Base-by-base conservation (phyloP, 2,797 vertebrate species). In the Poeciliopsis paucimaculata region DNA sequence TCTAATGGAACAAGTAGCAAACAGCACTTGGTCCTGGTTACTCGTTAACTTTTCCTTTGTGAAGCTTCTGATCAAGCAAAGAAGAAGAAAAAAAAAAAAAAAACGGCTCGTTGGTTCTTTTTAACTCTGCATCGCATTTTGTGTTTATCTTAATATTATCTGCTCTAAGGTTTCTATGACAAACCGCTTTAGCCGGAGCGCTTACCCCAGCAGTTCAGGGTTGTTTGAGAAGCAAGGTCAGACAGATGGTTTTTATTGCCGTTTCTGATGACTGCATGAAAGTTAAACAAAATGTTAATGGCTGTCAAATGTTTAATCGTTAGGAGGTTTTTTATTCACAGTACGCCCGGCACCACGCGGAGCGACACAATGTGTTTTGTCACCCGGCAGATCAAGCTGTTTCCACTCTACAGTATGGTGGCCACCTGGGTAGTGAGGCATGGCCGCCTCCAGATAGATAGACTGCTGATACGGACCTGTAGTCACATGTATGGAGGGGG, bases 381-480 rank as follows among this genome's bases (percentile, higher is more conserved):
- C 84, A 70, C 88, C 76, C 51, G 6, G 86, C 76, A 71, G 83
- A 84, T 90, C 87, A 89, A 88, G 87, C 88, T 90, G 88, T 89
- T 90, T 90, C 83, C 79, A 39, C 80, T 84, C 82, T 31, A 72
- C 87, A 85, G 82, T 87, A 86, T 85, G 84, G 87, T 82, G 85
- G 76, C 86, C 89, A 85, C 91, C 87, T 85, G 85, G 83, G 89
- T 89, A 88, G 83, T 75, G 87, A 90, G 84, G 87, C 84, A 82
- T 15, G 60, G 79, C 86, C 84, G 72, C 89, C 87, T 84, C 84
- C 92, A 87, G 79, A 90, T 87, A 87, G 79, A 88, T 88, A 86
- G 79, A 88, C 86, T 89, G 88, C 91, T 89, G 90, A 90, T 86
- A 76, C 20, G 81, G 72, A 73, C 77, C 68, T 47, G 45, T 77